Base-by-base conservation (phyloP, 1,140 invertebrate genomes). In the Drosophila elegans region DNA sequence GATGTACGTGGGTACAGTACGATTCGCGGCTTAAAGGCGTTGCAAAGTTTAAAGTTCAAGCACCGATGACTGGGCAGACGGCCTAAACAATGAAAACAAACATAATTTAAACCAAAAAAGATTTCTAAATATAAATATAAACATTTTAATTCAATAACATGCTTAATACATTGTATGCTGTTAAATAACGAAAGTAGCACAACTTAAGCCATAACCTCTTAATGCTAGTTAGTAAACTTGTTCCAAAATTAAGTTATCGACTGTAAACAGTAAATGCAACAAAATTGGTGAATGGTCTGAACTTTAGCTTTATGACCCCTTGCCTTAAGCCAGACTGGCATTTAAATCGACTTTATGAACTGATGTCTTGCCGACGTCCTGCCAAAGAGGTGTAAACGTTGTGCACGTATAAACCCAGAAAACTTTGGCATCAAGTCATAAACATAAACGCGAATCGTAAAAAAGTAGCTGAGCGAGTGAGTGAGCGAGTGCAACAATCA, bases 371-470 rank as follows among this genome's bases (percentile, higher is more conserved):
- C 44, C 55, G 27, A 3, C 36, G 41, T 45, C 42, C 53, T 63
- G 57, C 13, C 44, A 78, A 78, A 62, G 42, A 85, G 77, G 80
- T 84, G 80, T 80, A 83, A 83, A 80, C 64, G 57, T 68, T 60
- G 52, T 45, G 42, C 46, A 55, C 27, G 53, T 60, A 80, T 71
- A 61, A 61, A 72, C 41, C 42, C 60, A 34, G 32, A 41, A 68
- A 34, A 27, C n/a, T 48, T 48, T 25, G 39, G 51, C 72, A 68
- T 68, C n/a, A 41, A 48, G 68, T 27, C 77, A 62, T 85, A 80
- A 85, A 68, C 81, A 78, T 85, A 86, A 85, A 68, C 67, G 69
- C 36, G 68, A 62, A 54, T 63, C 69, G 45, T 74, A 41, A 74
- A 74, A 72, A 46, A 62, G 42, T 27, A 38, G 49, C 36, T 7